These are phyloP conservation scores for Lithobates sylvaticus DNA, from an alignment of 2,797 vertebrate genomes.

Conservation along the genomic window DNA sequence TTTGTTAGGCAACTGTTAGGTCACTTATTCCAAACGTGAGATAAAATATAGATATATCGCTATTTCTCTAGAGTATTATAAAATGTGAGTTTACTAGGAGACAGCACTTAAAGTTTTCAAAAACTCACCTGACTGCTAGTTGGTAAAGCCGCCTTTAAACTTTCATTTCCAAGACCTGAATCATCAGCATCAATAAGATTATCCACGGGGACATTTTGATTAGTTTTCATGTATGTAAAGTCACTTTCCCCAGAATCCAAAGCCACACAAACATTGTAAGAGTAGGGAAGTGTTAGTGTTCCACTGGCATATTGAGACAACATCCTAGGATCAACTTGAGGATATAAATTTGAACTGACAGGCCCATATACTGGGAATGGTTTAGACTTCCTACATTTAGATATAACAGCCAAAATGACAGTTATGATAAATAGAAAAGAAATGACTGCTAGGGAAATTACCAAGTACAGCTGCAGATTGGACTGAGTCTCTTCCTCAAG, in stretches of 20 bases:
- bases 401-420: slow-evolving; percentile 59
- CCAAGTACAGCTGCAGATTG: slow-evolving; percentile 65
- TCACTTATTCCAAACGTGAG: no score
- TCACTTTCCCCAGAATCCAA: slow-evolving; percentile 68
- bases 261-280: slow-evolving; percentile 66
- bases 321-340: slow-evolving; percentile 26
- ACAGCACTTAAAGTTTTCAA: no score
- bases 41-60: no score
- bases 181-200: slow-evolving; percentile 48
- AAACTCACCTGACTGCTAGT: not conserved
- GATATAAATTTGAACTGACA: slow-evolving; percentile 48
- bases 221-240: slow-evolving; percentile 64
- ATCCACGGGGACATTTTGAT: slow-evolving; percentile 25
- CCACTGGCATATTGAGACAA: slow-evolving; percentile 49
- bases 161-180: not conserved
- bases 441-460: slow-evolving; percentile 64
- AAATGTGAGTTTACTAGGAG: no score
- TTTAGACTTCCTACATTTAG: slow-evolving; percentile 40
- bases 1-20: no score
- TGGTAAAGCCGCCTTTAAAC: not conserved
- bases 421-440: slow-evolving; percentile 72
- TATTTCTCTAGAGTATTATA: no score
- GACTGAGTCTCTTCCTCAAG: slow-evolving; percentile 62
- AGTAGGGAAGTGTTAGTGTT: slow-evolving; percentile 60
- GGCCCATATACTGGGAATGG: slow-evolving; percentile 15